These are phyloP conservation scores for Dynastes hyllus DNA, from an alignment of 2,888 invertebrate genomes.

Conservation along the genomic window DNA sequence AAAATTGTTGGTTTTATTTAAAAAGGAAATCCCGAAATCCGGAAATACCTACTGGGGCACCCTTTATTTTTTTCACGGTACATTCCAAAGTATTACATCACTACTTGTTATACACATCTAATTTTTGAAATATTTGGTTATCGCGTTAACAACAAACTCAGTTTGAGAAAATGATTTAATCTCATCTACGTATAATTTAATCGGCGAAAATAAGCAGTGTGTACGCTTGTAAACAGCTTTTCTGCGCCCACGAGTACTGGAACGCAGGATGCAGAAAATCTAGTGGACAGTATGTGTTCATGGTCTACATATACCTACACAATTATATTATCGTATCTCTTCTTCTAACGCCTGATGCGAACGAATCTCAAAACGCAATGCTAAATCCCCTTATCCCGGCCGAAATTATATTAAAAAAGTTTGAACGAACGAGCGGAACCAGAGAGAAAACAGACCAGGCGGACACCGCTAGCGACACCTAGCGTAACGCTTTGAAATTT, in stretches of 20 bases:
- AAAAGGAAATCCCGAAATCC: too few relatives aligned
- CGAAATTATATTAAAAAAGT: conserved; percentile 57
- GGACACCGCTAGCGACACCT: not conserved
- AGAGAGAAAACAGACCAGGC: conserved; percentile 26
- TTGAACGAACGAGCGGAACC: conserved; percentile 43
- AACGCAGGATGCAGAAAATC: too few relatives aligned
- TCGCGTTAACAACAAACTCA: not conserved
- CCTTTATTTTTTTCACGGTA: too few relatives aligned
- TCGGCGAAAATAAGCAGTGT: conserved; percentile 12
- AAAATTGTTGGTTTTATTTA: too few relatives aligned
- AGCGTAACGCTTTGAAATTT: conserved; percentile 51
- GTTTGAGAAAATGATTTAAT: not conserved
- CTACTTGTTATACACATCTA: not conserved
- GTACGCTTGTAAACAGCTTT: not conserved
- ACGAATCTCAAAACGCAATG: conserved; percentile 2
- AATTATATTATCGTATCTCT: not conserved
- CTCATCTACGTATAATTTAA: not conserved
- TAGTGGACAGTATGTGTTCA: not conserved
- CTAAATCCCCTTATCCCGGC: conserved; percentile 18
- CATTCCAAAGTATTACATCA: too few relatives aligned
- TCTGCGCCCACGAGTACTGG: not conserved
- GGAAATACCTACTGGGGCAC: too few relatives aligned
- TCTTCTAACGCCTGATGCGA: not conserved
- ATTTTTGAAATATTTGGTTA: not conserved
- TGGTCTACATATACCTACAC: not conserved